Conservation (phyloP, 2,888 invertebrate genomes). For the Eupithecia inturbata region DNA sequence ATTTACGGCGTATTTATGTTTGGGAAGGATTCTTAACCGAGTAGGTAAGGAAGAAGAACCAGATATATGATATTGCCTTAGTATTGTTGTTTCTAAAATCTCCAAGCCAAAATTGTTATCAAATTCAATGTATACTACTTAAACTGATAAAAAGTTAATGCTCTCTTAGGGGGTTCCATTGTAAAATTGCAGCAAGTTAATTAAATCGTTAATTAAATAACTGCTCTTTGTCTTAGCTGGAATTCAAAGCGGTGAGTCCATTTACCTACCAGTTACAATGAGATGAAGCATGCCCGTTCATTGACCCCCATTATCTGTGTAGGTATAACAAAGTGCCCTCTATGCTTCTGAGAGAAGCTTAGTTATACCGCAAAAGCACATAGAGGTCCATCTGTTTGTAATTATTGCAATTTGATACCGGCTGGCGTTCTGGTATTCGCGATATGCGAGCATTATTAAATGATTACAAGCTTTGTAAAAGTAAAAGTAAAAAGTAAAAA, state of each 20-base stretch:
- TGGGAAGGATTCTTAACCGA: slow-evolving; percentile 34
- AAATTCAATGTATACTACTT: not conserved
- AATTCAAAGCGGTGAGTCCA: slow-evolving; percentile 45
- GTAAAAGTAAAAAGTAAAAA: no score
- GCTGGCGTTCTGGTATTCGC: slow-evolving; percentile 24
- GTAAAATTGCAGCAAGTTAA: slow-evolving; percentile 22
- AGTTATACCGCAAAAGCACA: slow-evolving; percentile 53
- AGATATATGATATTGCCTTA: slow-evolving; percentile 11
- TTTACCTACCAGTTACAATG: slow-evolving; percentile 47
- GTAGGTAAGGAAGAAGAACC: slow-evolving; percentile 11
- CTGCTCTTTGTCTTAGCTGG: slow-evolving; percentile 39
- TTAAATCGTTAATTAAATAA: slow-evolving; percentile 32
- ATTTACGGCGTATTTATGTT: slow-evolving; percentile 45
- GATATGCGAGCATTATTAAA: slow-evolving; percentile 10
- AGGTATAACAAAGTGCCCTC: slow-evolving; percentile 59
- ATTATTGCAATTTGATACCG: slow-evolving; percentile 48
- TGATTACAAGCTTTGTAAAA: not conserved
- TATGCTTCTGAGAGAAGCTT: slow-evolving; percentile 50
- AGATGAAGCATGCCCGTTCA: slow-evolving; percentile 52
- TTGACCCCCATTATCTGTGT: slow-evolving; percentile 59
- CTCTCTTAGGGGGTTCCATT: not conserved
- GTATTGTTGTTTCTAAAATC: not conserved
- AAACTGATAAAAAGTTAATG: not conserved
- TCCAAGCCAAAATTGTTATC: not conserved
- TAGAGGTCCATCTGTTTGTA: slow-evolving; percentile 49